Conservation (phyloP, 2,113 vertebrate species). For the Pavo muticus region DNA sequence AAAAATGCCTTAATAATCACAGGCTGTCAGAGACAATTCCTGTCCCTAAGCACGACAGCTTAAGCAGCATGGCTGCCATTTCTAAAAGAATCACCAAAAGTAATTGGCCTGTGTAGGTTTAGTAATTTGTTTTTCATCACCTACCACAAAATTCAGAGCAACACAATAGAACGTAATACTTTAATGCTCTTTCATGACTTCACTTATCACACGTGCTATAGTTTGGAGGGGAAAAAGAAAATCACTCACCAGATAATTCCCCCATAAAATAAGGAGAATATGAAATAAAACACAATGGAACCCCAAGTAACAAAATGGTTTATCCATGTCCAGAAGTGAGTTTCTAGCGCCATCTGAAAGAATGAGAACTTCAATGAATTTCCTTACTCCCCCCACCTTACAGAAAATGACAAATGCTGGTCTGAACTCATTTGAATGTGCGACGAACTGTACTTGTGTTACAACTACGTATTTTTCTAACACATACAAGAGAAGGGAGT, state of each 20-base stretch:
- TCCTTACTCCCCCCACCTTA: neutral
- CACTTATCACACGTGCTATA: accelerated
- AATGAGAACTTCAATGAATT: neutral
- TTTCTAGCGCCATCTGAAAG: constrained; percentile 94
- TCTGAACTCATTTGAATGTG: neutral
- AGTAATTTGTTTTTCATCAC: neutral
- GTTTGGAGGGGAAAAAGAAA: neutral
- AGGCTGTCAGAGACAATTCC: neutral
- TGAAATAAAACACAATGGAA: constrained; percentile 97
- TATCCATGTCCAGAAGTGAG: constrained; percentile 99
- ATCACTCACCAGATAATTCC: constrained; percentile 94
- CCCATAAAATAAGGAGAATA: constrained; percentile 98
- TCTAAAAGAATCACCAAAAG: neutral
- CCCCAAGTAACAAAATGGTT: constrained; percentile 99
- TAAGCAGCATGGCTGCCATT: neutral
- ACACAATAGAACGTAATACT: neutral
- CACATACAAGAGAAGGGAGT: neutral
- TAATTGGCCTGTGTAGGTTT: neutral
- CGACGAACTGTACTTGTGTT: neutral
- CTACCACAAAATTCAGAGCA: constrained; percentile 16
- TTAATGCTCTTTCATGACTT: neutral
- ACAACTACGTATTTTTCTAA: neutral
- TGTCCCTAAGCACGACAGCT: neutral
- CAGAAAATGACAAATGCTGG: neutral
- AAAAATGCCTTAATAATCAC: neutral